Evolutionary conservation across 2,113 vertebrate species (phyloP), one percentile per base, ranked within the genome.

Genomic region (Sinocyclocheilus anshuiensis): DNA sequence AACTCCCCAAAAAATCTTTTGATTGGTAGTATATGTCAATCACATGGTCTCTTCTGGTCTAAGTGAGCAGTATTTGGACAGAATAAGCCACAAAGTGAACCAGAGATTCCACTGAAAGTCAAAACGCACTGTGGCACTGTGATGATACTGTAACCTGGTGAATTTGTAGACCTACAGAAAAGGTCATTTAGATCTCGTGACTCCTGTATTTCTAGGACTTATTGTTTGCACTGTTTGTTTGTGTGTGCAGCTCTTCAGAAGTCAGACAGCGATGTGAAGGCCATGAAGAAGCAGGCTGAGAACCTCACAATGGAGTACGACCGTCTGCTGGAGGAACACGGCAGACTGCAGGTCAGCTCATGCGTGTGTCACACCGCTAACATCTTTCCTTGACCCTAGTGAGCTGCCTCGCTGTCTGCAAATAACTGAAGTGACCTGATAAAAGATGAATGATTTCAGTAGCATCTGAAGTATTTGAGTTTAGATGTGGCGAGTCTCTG

Each of bases 221-320:
- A 45, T 45, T 45, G 42, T 45, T 45, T 48, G 2, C 45, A 48
- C 0, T 48, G 11, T 48, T 42, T 59, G 59, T 55, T 29, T 82
- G 9, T 79, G 6, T 85, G 22, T 45, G 11, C 92, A 97, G 97
- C 94, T 48, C 93, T 97, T 39, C 95, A 95, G 84, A 96, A 95
- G 88, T 96, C 96, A 0, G 96, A 97, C 79, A 94, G 89, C 0
- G 96, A 97, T 79, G 94, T 93, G 9, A 77, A 91, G 39, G 96
- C 96, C n/a, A 97, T 98, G 95, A 96, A 94, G 92, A 96, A 94
- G 86, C 97, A 98, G 90, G 93, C 96, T 0, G 92, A 95, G 87
- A 97, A 96, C 81, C 92, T 98, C 89, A 96, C 96, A 6, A 91
- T 95, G 90, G 97, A 98, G 89, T 97, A 97, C 0, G 97, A 98